phyloP scores from a whole-genome alignment of 2,888 invertebrate genomes.

The Drosophila maculinotata region DNA sequence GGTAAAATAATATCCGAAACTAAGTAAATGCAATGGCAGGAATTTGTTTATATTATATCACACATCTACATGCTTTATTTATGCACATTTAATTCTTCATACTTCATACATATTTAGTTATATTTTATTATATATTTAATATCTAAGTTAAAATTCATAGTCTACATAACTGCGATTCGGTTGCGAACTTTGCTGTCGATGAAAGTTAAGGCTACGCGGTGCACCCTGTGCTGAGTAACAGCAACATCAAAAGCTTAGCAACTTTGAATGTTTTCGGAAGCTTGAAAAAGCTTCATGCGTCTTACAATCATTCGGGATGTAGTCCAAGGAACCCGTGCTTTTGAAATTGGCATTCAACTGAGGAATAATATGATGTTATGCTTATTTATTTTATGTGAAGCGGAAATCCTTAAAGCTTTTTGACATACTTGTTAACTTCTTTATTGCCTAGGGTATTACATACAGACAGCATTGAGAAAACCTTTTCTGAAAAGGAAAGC shows the following conservation, averaged over 20 bases:
- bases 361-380: neutral
- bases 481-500: neutral
- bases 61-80: too few species aligned
- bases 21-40: too few species aligned
- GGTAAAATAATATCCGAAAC: too few species aligned
- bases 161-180: slow-evolving; percentile 5
- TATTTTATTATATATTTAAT: neutral
- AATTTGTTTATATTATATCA: too few species aligned
- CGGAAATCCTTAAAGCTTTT: neutral
- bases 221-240: slow-evolving; percentile 27
- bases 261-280: neutral
- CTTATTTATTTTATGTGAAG: neutral
- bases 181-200: slow-evolving; percentile 14
- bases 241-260: neutral
- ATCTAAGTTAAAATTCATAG: neutral
- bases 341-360: neutral
- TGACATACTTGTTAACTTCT: neutral
- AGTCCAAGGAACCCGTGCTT: neutral
- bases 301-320: neutral
- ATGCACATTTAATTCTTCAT: too few species aligned
- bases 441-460: neutral
- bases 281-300: slow-evolving; percentile 21
- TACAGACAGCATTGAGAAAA: neutral
- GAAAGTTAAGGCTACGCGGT: neutral
- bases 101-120: neutral